Percentiles rank a stretch among this genome's conserved stretches.
These are phyloP conservation scores for Hippocampus abdominalis DNA, from an alignment of 2,113 vertebrate genomes.

Conservation along the genomic window DNA sequence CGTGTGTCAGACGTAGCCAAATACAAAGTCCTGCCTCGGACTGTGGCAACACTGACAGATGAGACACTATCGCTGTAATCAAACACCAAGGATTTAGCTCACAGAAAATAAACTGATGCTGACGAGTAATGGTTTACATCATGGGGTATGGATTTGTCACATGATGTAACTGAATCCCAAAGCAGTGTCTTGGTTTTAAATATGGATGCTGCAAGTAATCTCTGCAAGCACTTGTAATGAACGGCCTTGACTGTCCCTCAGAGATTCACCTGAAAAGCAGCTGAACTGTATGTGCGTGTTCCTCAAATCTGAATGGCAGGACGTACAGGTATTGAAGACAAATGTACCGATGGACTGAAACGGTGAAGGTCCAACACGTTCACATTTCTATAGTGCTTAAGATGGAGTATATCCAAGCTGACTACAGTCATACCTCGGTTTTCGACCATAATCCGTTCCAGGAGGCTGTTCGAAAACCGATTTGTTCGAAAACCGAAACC, in stretches of 20 bases:
- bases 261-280: neutral
- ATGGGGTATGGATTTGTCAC: conserved; percentile 33
- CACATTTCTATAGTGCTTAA: neutral
- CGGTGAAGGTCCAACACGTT: neutral
- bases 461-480: too few species aligned
- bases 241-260: neutral
- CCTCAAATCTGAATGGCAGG: neutral
- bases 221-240: neutral
- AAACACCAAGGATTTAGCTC: conserved; percentile 42
- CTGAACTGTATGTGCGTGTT: neutral
- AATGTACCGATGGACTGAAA: neutral
- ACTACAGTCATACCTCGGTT: too few species aligned
- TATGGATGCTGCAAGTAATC: conserved; percentile 27
- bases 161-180: conserved; percentile 36
- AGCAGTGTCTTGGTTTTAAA: conserved; percentile 30
- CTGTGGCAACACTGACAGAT: conserved; percentile 23
- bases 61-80: conserved; percentile 48
- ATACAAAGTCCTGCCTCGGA: conserved; percentile 39
- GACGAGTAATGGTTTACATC: conserved; percentile 51
- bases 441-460: too few species aligned
- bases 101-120: conserved; percentile 37
- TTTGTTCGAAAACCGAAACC: too few species aligned
- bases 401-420: neutral
- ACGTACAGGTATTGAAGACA: neutral
- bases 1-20: conserved; percentile 44